Evolutionary conservation across 2,888 invertebrate species (phyloP).

Genomic region (Crocallis elinguaria): DNA sequence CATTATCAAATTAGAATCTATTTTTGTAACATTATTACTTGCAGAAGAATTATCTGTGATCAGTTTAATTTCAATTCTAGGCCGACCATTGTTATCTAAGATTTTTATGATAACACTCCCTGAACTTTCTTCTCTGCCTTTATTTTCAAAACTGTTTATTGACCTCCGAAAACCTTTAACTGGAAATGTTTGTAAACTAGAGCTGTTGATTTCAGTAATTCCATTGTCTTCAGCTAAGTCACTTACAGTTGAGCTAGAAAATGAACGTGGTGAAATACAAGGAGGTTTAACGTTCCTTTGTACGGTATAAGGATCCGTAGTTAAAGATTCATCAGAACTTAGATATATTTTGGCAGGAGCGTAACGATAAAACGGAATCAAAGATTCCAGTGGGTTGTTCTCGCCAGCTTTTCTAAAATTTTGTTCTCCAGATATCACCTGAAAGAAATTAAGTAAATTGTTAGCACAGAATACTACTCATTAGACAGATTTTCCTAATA

Average conservation of each 20-base stretch:
- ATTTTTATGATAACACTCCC: constrained; percentile 52
- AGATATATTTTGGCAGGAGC: neutral
- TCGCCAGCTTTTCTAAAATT: neutral
- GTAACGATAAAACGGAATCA: constrained; percentile 16
- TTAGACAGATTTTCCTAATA: too few relatives aligned
- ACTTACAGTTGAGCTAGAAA: neutral
- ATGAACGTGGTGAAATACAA: neutral
- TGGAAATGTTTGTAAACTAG: constrained; percentile 1
- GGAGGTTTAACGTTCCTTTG: constrained; percentile 1
- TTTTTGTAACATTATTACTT: constrained; percentile 12
- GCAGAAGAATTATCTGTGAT: constrained; percentile 31
- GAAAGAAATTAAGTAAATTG: neutral
- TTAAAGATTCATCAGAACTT: neutral
- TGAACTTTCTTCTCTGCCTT: constrained; percentile 20
- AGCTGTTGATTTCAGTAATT: too few relatives aligned
- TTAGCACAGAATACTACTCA: too few relatives aligned
- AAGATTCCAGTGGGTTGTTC: neutral
- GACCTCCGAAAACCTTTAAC: constrained; percentile 54
- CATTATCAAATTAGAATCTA: constrained; percentile 4
- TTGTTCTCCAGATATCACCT: neutral
- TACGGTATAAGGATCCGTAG: neutral
- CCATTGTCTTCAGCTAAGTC: too few relatives aligned
- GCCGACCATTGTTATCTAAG: constrained; percentile 43
- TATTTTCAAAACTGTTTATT: constrained; percentile 32
- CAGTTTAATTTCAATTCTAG: constrained; percentile 59